phyloP scores from a whole-genome alignment of 2,113 vertebrate genomes.

The Tetrax tetrax region DNA sequence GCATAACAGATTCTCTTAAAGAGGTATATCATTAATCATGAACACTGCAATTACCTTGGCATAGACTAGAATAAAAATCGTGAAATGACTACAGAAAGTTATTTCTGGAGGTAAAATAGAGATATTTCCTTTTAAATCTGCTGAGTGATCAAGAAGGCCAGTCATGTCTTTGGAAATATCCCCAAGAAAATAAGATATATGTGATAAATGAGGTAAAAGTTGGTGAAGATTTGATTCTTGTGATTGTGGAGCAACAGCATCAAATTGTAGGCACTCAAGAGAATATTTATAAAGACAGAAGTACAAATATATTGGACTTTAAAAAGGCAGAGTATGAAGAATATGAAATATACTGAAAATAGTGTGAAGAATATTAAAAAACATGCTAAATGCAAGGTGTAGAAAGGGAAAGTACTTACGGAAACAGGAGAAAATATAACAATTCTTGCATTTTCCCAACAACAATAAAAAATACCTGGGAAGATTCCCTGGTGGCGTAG shows the following conservation, averaged over 20 bases:
- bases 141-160: neutral
- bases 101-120: slow-evolving; percentile 37
- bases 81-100: slow-evolving; percentile 38
- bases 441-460: neutral
- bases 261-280: neutral
- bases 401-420: neutral
- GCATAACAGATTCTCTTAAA: slow-evolving; percentile 14
- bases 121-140: slow-evolving; percentile 46
- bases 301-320: slow-evolving; percentile 2
- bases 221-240: slow-evolving; percentile 27
- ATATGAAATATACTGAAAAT: neutral
- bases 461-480: neutral
- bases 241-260: neutral
- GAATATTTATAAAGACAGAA: neutral
- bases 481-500: neutral
- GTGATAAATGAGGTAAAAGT: slow-evolving; percentile 40
- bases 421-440: neutral
- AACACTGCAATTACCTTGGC: slow-evolving; percentile 36
- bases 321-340: neutral
- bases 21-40: slow-evolving; percentile 55
- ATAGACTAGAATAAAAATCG: neutral
- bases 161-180: neutral
- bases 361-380: slow-evolving; percentile 1
- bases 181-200: slow-evolving; percentile 27
- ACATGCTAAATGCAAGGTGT: neutral